Base-by-base conservation (phyloP, 2,113 vertebrate genomes). In the Gambusia affinis region DNA sequence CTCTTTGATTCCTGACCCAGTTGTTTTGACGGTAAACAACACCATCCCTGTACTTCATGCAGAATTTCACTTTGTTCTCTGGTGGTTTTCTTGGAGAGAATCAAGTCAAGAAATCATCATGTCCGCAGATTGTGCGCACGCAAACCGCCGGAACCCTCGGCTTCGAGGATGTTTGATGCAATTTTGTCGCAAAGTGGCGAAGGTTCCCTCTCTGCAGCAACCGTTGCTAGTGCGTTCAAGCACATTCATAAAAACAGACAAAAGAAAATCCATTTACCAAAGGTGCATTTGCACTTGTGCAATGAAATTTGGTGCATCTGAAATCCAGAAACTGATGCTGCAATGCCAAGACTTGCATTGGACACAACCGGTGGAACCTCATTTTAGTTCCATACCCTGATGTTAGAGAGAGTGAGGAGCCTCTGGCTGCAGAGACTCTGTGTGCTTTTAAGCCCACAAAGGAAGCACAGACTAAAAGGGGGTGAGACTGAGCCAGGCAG, bases 401-500 rank as follows among this genome's bases (percentile, higher is more conserved):
- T 70, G 42, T 80, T 80, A 61, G 75, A 37, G 76, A 37, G 14
- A 47, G 70, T 61, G 66, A 75, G 27, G 22, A 62, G 60, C 35
- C 35, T 30, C 65, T 61, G 11, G 71, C 64, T 70, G 54, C 28
- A 70, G 68, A 70, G 65, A 24, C 27, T 19, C 64, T 64, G 29
- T 77, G 74, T 83, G 81, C 83, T 85, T 89, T 85, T 42, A 75
- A 79, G 84, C 83, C 85, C 82, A 83, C 64, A 69, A 72, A 92
- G 81, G 85, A 89, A 90, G 85, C 70, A 11, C 42, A 86, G 67
- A 73, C 82, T 78, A 64, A 37, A 37, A 76, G 82, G 81, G 83
- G 89, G 85, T 76, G 85, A 90, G 87, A 87, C 54, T 51, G 79
- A 91, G 86, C 81, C 76, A 66, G 75, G 83, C 80, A 14, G 65